Conservation (phyloP, 2,113 vertebrate genomes). For the Psittacara wagleri region DNA sequence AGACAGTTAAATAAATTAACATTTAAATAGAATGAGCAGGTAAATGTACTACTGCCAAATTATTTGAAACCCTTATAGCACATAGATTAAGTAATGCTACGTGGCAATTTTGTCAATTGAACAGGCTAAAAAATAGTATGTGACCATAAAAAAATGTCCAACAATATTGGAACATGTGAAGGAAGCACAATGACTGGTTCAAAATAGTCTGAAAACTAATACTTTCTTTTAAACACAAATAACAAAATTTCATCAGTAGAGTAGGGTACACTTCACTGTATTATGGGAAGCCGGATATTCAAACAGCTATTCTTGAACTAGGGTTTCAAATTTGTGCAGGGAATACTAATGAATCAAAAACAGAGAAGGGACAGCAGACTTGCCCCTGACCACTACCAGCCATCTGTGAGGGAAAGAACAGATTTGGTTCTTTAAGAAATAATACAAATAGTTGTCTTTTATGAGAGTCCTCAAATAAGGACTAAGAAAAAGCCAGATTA, state of each 20-base stretch:
- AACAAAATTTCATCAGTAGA: not conserved
- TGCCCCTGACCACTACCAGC: not conserved
- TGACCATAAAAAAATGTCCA: not conserved
- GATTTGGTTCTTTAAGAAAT: not conserved
- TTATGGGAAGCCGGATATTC: not conserved
- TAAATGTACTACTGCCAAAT: not conserved
- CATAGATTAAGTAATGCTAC: not conserved
- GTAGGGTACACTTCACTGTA: not conserved
- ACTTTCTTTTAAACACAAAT: not conserved
- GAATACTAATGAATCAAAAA: not conserved
- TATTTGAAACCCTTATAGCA: not conserved
- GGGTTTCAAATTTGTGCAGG: not conserved
- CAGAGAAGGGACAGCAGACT: not conserved
- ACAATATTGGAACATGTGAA: not conserved
- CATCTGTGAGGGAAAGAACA: not conserved
- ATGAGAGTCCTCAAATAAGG: not conserved
- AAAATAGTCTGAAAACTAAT: not conserved
- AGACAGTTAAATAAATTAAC: not conserved
- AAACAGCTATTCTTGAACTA: not conserved
- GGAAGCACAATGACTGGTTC: not conserved
- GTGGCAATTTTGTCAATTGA: not conserved
- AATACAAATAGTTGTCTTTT: fast-evolving
- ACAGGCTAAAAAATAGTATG: not conserved
- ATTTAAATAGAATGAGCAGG: not conserved
- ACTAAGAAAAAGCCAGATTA: not conserved